Percentiles rank a stretch among this genome's conserved stretches.
Evolutionary conservation across 2,113 vertebrate genomes (phyloP).

Genomic region (Gasterosteus nipponicus): DNA sequence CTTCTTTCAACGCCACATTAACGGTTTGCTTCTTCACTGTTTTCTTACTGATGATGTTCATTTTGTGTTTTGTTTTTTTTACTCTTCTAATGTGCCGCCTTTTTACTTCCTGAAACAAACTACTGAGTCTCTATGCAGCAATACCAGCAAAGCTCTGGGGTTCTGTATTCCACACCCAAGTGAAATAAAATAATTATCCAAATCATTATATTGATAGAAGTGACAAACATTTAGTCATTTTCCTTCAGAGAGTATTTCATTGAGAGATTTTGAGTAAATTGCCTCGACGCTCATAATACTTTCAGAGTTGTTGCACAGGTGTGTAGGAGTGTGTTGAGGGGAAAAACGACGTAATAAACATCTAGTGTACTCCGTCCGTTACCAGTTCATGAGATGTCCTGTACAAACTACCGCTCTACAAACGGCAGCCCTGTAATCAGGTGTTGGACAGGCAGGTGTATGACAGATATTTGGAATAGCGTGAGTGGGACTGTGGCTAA

Average conservation of each 20-base stretch:
- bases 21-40: constrained; percentile 1
- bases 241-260: not conserved
- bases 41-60: constrained; percentile 46
- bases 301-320: not conserved
- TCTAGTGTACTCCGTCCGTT: not conserved
- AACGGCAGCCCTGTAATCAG: not conserved
- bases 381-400: not conserved
- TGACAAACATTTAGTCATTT: not conserved
- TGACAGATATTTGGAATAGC: not conserved
- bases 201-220: not conserved
- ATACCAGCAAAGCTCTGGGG: constrained; percentile 7
- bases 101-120: constrained; percentile 15
- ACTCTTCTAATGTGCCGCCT: not conserved
- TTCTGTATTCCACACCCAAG: not conserved
- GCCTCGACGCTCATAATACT: not conserved
- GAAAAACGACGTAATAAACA: constrained; percentile 7
- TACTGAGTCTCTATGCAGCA: constrained; percentile 40
- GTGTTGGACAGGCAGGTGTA: not conserved
- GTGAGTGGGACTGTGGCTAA: not conserved
- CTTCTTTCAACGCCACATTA: not conserved
- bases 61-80: constrained; percentile 14
- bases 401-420: not conserved
- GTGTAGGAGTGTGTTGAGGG: not conserved
- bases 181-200: not conserved
- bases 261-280: not conserved